Evolutionary conservation across 2,113 vertebrate genomes (phyloP).

Genomic region (Leuciscus idus): DNA sequence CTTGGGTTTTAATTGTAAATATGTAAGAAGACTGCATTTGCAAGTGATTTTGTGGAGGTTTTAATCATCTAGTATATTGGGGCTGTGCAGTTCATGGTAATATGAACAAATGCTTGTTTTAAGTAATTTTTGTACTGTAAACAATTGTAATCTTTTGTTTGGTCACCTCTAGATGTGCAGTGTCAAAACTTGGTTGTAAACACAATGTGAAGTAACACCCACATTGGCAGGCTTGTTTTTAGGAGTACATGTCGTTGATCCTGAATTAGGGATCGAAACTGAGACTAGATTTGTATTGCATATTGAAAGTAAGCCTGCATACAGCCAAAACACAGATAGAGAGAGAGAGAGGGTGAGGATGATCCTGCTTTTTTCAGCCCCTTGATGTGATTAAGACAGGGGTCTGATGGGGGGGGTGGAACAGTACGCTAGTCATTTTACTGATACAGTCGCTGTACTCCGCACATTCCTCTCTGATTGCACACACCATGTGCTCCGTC

Average conservation of each 20-base stretch:
- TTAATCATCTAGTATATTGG: neutral
- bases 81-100: neutral
- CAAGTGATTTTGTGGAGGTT: neutral
- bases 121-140: neutral
- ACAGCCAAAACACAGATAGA: no score
- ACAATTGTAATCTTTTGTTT: neutral
- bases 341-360: neutral
- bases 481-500: constrained; percentile 42
- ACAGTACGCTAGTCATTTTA: constrained; percentile 37
- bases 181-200: neutral
- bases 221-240: neutral
- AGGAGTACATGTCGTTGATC: neutral
- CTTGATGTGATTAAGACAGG: constrained; percentile 46
- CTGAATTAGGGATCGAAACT: neutral
- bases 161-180: neutral
- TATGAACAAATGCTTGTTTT: neutral
- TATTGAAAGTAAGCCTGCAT: neutral
- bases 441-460: constrained; percentile 39
- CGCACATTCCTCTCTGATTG: constrained; percentile 62
- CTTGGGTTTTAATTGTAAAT: no score
- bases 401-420: constrained; percentile 20
- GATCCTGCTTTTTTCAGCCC: constrained; percentile 31
- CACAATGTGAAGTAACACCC: neutral
- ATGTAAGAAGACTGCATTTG: neutral
- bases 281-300: constrained; percentile 14